Percentiles rank a stretch among this genome's conserved stretches.
These are phyloP conservation scores for Caenorhabditis inopinata DNA, from an alignment of 1,140 invertebrate species.

Conservation along the genomic window DNA sequence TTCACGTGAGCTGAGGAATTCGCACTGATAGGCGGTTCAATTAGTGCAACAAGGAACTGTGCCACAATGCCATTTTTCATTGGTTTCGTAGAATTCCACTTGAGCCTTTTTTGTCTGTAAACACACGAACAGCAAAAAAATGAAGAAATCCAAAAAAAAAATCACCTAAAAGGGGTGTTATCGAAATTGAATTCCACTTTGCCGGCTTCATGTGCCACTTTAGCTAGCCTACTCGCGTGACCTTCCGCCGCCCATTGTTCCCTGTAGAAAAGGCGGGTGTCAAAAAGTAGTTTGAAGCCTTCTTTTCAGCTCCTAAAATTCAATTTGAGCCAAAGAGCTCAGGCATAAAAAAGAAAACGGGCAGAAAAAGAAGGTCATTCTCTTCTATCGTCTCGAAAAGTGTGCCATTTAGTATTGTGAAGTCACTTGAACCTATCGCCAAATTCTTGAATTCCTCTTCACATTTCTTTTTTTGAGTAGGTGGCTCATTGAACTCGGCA, in stretches of 20 bases:
- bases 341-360: too few species aligned
- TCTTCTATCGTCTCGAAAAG: not conserved
- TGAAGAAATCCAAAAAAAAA: too few species aligned
- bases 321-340: not conserved
- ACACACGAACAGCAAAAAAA: too few species aligned
- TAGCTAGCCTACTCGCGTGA: not conserved
- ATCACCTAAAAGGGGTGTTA: not conserved
- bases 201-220: not conserved
- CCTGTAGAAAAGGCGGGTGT: not conserved
- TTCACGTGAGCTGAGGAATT: not conserved
- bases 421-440: not conserved
- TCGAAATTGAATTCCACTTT: conserved; percentile 12
- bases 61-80: too few species aligned
- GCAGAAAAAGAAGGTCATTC: not conserved
- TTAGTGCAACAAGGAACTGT: too few species aligned
- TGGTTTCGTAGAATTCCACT: too few species aligned
- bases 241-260: not conserved
- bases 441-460: not conserved
- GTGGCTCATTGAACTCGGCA: not conserved
- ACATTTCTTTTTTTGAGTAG: not conserved
- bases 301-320: not conserved
- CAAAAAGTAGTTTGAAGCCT: not conserved
- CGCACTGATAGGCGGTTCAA: too few species aligned
- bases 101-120: too few species aligned
- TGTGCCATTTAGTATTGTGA: not conserved